These are phyloP conservation scores for Chrysolina haemoptera DNA, from an alignment of 2,888 invertebrate species.

Conservation along the genomic window DNA sequence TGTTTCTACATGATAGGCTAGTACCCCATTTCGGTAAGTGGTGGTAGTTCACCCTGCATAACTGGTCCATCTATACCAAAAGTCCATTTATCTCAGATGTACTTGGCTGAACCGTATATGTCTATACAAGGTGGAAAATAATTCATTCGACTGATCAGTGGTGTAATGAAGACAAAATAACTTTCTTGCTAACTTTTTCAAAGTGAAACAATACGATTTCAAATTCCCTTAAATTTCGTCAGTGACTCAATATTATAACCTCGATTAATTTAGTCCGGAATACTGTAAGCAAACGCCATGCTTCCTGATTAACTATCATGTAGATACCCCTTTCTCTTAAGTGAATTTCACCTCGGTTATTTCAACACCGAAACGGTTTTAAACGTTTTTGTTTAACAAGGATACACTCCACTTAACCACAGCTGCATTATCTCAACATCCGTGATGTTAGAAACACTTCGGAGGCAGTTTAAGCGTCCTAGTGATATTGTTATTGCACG, in stretches of 20 bases:
- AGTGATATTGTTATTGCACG: conserved; percentile 47
- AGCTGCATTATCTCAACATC: conserved; percentile 34
- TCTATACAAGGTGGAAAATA: too few relatives aligned
- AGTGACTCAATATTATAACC: background rate
- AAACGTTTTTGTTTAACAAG: conserved; percentile 35
- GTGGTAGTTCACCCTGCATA: too few relatives aligned
- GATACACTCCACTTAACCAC: conserved; percentile 27
- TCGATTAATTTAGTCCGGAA: background rate
- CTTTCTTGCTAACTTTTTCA: too few relatives aligned
- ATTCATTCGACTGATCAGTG: too few relatives aligned
- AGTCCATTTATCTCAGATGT: too few relatives aligned
- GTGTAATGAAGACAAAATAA: too few relatives aligned
- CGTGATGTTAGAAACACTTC: conserved; percentile 35
- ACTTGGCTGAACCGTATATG: too few relatives aligned
- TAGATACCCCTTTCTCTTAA: conserved; percentile 10
- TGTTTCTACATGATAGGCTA: too few relatives aligned
- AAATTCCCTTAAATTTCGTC: too few relatives aligned
- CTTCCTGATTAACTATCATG: background rate
- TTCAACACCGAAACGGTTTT: conserved; percentile 26
- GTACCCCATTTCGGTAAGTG: too few relatives aligned
- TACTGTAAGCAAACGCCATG: background rate
- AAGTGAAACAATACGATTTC: too few relatives aligned
- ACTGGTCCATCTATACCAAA: too few relatives aligned
- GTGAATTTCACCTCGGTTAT: conserved; percentile 18
- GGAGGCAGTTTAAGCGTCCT: conserved; percentile 36